Percentiles rank a stretch among this genome's conserved stretches.
Evolutionary conservation across 1,140 invertebrate species (phyloP).

Genomic region (Vollenhovia emeryi): DNA sequence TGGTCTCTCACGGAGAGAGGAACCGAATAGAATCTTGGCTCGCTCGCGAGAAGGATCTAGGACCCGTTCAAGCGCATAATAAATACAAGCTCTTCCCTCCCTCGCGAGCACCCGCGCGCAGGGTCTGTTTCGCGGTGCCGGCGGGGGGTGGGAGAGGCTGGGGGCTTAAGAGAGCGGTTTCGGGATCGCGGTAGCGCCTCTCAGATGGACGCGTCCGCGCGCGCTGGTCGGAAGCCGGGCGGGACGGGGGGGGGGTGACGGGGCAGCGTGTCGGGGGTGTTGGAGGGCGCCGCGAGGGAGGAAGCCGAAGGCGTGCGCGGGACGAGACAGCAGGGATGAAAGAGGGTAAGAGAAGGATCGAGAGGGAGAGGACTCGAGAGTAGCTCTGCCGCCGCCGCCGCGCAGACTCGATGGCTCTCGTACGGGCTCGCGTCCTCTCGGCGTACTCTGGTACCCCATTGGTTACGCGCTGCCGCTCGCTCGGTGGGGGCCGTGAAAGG

Average conservation of each 20-base stretch:
- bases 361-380: conserved; percentile 55
- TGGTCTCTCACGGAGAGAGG: conserved; percentile 10
- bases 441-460: conserved; percentile 59
- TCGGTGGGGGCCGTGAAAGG: conserved; percentile 60
- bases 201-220: conserved; percentile 53
- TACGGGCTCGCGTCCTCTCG: conserved; percentile 49
- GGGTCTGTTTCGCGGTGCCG: conserved; percentile 7
- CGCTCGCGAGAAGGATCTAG: conserved; percentile 37
- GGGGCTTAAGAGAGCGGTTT: conserved; percentile 49
- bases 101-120: not conserved
- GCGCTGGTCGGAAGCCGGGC: not conserved
- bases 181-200: conserved; percentile 49
- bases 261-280: conserved; percentile 24
- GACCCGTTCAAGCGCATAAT: conserved; percentile 53
- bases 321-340: conserved; percentile 34
- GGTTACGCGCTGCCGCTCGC: conserved; percentile 27
- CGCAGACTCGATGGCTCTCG: conserved; percentile 69
- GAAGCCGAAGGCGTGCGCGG: conserved; percentile 42
- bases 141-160: conserved; percentile 8
- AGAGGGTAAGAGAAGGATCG: conserved; percentile 9
- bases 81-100: conserved; percentile 45
- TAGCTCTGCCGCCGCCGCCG: conserved; percentile 1
- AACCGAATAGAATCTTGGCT: conserved; percentile 33
- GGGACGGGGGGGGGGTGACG: not conserved
- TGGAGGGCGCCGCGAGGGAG: conserved; percentile 16